phyloP scores from a whole-genome alignment of 1,140 invertebrate genomes.

The Plectrocnemia conspersa region DNA sequence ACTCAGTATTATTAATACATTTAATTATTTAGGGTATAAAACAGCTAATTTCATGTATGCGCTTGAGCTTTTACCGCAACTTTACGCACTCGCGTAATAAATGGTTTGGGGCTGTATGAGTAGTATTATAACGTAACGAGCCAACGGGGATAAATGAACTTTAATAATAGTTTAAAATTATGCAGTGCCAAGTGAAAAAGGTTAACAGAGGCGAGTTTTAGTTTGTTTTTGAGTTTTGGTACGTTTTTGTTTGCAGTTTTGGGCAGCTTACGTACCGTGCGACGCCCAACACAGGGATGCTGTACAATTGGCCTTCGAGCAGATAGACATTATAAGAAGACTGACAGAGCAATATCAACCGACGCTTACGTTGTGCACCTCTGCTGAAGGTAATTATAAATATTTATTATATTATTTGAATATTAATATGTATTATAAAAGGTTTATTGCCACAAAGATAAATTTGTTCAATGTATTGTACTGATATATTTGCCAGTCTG shows the following conservation, averaged over 20 bases:
- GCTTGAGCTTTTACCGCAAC: no score
- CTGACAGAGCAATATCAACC: slow-evolving; percentile 76
- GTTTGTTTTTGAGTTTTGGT: not conserved
- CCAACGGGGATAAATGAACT: not conserved
- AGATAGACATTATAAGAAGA: slow-evolving; percentile 80
- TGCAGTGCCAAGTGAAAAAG: not conserved
- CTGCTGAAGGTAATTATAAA: slow-evolving; percentile 60
- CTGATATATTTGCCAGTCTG: no score
- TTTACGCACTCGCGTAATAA: no score
- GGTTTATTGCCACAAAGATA: no score
- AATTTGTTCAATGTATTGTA: no score
- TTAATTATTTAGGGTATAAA: no score
- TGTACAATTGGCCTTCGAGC: slow-evolving; percentile 78
- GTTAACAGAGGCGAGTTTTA: not conserved
- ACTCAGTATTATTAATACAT: no score
- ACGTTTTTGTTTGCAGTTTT: slow-evolving; percentile 62
- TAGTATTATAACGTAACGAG: no score
- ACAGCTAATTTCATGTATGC: no score
- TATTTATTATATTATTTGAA: slow-evolving; percentile 10
- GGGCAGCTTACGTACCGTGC: slow-evolving; percentile 83
- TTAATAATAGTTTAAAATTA: not conserved
- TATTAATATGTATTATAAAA: no score
- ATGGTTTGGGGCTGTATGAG: no score
- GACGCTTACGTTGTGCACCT: slow-evolving; percentile 71
- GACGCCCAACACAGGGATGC: slow-evolving; percentile 79